Evolutionary conservation across 92 coral and sea anemone genomes (phyloP).

Genomic region (Montipora capitata): DNA sequence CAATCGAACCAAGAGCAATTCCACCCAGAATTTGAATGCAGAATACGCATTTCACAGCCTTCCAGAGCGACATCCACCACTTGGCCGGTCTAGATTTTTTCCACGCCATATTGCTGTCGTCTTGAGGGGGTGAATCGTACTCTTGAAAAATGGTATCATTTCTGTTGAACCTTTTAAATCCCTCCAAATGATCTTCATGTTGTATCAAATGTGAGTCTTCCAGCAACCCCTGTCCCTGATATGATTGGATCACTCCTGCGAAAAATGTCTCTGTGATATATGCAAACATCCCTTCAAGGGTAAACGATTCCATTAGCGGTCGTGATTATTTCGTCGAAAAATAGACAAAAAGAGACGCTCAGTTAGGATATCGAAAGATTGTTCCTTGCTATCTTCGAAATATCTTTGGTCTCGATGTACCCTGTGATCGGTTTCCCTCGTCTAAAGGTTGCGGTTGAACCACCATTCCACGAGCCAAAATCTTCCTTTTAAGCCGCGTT

Average conservation of each 20-base stretch:
- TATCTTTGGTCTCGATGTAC: no score
- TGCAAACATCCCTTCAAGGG: background rate
- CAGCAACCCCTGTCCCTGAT: background rate
- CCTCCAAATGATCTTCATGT: conserved; percentile 28
- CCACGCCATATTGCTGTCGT: conserved; percentile 71
- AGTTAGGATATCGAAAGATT: no score
- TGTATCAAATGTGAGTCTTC: background rate
- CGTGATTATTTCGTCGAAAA: no score
- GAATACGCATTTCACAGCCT: conserved; percentile 58
- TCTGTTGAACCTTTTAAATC: conserved; percentile 43
- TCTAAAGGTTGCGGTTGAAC: no score
- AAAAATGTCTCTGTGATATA: background rate
- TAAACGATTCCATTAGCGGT: no score
- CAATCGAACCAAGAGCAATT: conserved; percentile 41
- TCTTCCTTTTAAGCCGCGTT: no score
- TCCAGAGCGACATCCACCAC: conserved; percentile 30
- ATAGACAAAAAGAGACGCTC: no score
- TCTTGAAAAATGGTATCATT: conserved; percentile 74
- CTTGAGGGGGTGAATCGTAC: conserved; percentile 56
- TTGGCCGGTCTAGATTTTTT: conserved; percentile 38
- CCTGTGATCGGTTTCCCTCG: no score
- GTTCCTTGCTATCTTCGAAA: no score
- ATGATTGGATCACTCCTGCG: background rate
- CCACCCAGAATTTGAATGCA: conserved; percentile 77
- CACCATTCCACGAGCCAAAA: no score